Percentiles rank a stretch among this genome's conserved stretches.
phyloP scores from a whole-genome alignment of 2,888 invertebrate genomes.

The Ptychoptera albimana region DNA sequence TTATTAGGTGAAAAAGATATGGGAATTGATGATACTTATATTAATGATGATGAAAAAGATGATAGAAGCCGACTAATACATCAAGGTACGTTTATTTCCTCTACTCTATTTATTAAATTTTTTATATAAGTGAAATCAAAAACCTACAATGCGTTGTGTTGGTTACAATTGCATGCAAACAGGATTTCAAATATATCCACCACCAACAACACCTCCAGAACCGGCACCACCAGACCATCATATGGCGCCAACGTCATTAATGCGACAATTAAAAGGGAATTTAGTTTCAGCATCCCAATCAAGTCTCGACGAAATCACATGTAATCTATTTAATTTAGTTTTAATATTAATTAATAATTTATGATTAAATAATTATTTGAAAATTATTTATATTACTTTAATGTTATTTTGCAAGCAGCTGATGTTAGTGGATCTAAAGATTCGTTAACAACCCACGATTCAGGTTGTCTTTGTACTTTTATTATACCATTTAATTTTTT shows the following conservation, averaged over 20 bases:
- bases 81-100: conserved; percentile 31
- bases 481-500: conserved; percentile 2
- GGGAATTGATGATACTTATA: conserved; percentile 30
- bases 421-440: conserved; percentile 69
- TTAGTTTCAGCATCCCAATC: conserved; percentile 40
- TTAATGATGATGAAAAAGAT: conserved; percentile 26
- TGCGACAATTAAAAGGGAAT: conserved; percentile 34
- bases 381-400: not conserved
- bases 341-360: conserved; percentile 7
- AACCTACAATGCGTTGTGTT: too few species aligned
- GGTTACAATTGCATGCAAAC: too few species aligned
- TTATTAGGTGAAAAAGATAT: conserved; percentile 39
- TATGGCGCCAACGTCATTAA: conserved; percentile 37
- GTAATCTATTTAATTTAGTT: conserved; percentile 27
- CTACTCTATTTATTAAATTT: not conserved
- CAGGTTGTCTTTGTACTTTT: conserved; percentile 38
- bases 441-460: conserved; percentile 63
- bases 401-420: conserved; percentile 31
- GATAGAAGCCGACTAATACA: conserved; percentile 32
- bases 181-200: conserved; percentile 73
- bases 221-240: conserved; percentile 69
- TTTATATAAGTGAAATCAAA: not conserved
- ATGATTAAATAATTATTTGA: not conserved
- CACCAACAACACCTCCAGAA: conserved; percentile 70
- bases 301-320: conserved; percentile 48